Base-by-base conservation (phyloP, 2,888 invertebrate species). In the Plagodis dolabraria region DNA sequence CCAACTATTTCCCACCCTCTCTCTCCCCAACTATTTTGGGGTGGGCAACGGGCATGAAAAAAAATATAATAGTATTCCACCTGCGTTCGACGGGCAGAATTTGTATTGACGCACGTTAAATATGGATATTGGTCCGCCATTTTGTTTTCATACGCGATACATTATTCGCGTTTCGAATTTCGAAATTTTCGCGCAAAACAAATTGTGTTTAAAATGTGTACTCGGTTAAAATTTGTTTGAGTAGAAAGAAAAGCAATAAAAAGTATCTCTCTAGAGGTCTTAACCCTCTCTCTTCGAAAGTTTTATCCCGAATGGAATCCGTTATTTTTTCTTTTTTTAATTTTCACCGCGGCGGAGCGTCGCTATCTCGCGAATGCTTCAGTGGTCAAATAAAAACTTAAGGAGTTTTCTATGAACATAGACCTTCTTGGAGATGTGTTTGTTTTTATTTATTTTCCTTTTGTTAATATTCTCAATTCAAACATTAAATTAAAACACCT, bases 381-480 rank as follows among this genome's bases (percentile, higher is more conserved):
- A 92, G 92, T 90, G 92, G 92, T 92, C 92, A 92, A 92, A 92
- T 92, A 92, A 92, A 92, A 92, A 92, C 91, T 91, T 90, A 85
- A 89, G 83, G 87, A 91, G 89, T 87, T 89, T 77, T 86, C 83
- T 80, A 79, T 67, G 87, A 87, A 76, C 76, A 86, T 22, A 7
- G 54, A 72, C 7, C 38, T 35, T 0, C 7, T 48, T 71, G 50
- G 81, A 79, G 79, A 70, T 57, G 62, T 44, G 55, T 38, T 49
- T 12, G 22, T 8, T 22, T 7, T 10, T 36, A 36, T 50, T 43
- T 45, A 36, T 46, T 44, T 11, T 5, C 38, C 12, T 6, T 52
- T 35, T 22, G 22, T 22, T 0, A 9, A 12, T 47, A n/a, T 50
- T 53, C 47, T 8, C 45, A 60, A 58, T 49, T 53, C 33, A 48